Base-by-base conservation (phyloP, 2,888 invertebrate genomes). In the Pheosia gnoma region DNA sequence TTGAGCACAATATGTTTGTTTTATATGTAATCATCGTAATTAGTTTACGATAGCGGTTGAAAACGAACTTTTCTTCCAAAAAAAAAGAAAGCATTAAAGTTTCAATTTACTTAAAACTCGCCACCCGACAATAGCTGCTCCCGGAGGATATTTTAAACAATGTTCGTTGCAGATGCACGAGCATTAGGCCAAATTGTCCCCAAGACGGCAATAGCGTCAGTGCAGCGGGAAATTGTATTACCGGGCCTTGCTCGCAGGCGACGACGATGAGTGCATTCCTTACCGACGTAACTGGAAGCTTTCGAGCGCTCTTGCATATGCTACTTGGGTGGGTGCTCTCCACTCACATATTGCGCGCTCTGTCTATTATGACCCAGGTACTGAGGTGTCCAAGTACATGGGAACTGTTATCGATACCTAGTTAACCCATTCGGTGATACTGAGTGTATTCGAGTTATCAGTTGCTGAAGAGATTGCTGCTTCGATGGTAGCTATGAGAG, bases 151-250 rank as follows among this genome's bases (percentile, higher is more conserved):
- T 84, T 84, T 86, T 81, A 83, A 86, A 86, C 83, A 85, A 84
- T 80, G 78, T 77, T 77, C 78, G 74, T 76, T 81, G 78, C 73
- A 78, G 74, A 79, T 86, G 86, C 84, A 85, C 75, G 78, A 81
- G 83, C 84, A 91, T 91, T 88, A 89, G 82, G 74, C 82, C 73
- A 87, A 91, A 92, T 90, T 86, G 91, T 88, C 80, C 92, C 90
- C 92, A 85, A 90, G 93, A 88, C 82, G 85, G 90, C 85, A 86
- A 84, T 90, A 84, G 77, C 79, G 78, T 74, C 78, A 76, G 83
- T 83, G 83, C 79, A 83, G 78, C 81, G 82, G 84, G 81, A 91
- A 92, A 93, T 91, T 90, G 90, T 90, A 91, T 92, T 92, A 91
- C 86, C 83, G 81, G 74, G 81, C 78, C 81, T 81, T 85, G 80